Conservation (phyloP, 2,797 vertebrate species). For the Hypotaenidia okinawae region DNA sequence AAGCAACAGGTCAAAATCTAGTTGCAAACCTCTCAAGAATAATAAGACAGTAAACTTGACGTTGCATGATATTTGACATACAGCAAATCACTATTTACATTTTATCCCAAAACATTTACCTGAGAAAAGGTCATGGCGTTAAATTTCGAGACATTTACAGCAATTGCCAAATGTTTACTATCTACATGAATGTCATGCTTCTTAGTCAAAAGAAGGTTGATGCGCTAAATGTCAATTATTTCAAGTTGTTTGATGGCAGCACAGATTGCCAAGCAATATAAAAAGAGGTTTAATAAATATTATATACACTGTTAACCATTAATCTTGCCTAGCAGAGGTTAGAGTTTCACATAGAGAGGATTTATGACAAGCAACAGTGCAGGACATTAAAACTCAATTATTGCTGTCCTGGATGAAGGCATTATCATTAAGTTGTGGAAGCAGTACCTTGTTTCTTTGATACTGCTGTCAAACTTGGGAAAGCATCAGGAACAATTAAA, state of each 20-base stretch:
- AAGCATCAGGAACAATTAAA: constrained; percentile 41
- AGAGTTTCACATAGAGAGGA: constrained; percentile 69
- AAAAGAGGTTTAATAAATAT: constrained; percentile 82
- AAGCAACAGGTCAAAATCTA: constrained; percentile 72
- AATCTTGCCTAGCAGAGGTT: constrained; percentile 73
- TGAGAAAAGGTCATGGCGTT: constrained; percentile 83
- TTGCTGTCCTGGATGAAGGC: constrained; percentile 55
- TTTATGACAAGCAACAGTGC: constrained; percentile 72
- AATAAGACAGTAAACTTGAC: constrained; percentile 76
- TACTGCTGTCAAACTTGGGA: constrained; percentile 44
- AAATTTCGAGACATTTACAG: constrained; percentile 85
- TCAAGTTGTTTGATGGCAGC: constrained; percentile 79
- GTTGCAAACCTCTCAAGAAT: constrained; percentile 76
- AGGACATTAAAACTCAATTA: constrained; percentile 78
- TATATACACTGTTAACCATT: constrained; percentile 77
- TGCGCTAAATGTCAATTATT: constrained; percentile 84
- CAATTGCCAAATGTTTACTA: constrained; percentile 84
- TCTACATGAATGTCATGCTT: constrained; percentile 83
- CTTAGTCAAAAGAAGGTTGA: constrained; percentile 79
- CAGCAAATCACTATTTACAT: constrained; percentile 85
- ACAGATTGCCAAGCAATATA: constrained; percentile 78
- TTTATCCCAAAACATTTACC: constrained; percentile 86
- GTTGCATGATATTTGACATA: constrained; percentile 79
- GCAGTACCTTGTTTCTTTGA: constrained; percentile 45
- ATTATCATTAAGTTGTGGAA: constrained; percentile 58